These are phyloP conservation scores for Lydus trimaculatus DNA, from an alignment of 2,888 invertebrate species.

Conservation along the genomic window DNA sequence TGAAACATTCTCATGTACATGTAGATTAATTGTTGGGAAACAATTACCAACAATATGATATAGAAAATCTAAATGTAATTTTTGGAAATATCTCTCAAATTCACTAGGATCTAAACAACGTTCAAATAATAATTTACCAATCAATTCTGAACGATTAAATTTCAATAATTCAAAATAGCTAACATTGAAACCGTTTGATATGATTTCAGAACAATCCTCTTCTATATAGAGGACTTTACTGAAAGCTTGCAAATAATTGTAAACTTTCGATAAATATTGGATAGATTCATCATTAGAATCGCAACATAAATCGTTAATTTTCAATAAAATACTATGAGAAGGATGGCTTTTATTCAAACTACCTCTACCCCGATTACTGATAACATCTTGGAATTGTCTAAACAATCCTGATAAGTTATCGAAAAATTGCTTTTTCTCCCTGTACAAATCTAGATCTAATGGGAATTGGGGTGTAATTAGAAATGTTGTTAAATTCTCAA, in stretches of 20 bases:
- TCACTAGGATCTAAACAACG: conserved; percentile 71
- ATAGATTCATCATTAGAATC: conserved; percentile 36
- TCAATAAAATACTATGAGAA: conserved; percentile 62
- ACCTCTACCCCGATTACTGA: conserved; percentile 45
- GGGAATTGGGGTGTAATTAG: conserved; percentile 45
- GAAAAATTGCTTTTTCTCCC: conserved; percentile 44
- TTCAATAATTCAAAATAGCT: conserved; percentile 65
- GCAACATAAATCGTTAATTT: conserved; percentile 63
- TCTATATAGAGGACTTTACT: conserved; percentile 60
- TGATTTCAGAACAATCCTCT: conserved; percentile 51
- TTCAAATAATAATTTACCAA: conserved; percentile 73
- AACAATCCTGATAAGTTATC: conserved; percentile 62
- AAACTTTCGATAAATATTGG: conserved; percentile 64
- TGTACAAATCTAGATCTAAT: conserved; percentile 43
- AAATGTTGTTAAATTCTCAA: conserved; percentile 24
- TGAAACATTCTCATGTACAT: conserved; percentile 60
- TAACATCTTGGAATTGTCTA: conserved; percentile 57
- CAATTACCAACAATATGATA: conserved; percentile 77
- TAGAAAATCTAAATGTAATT: conserved; percentile 75
- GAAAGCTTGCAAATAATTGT: conserved; percentile 67
- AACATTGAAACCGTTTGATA: conserved; percentile 53
- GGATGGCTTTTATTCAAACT: conserved; percentile 64
- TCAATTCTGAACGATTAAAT: conserved; percentile 66
- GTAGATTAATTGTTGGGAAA: conserved; percentile 70
- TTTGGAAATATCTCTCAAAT: conserved; percentile 73